Evolutionary conservation across 2,797 vertebrate species (phyloP), one percentile per base, ranked within the genome.

Genomic region (Myiotriccus ornatus): DNA sequence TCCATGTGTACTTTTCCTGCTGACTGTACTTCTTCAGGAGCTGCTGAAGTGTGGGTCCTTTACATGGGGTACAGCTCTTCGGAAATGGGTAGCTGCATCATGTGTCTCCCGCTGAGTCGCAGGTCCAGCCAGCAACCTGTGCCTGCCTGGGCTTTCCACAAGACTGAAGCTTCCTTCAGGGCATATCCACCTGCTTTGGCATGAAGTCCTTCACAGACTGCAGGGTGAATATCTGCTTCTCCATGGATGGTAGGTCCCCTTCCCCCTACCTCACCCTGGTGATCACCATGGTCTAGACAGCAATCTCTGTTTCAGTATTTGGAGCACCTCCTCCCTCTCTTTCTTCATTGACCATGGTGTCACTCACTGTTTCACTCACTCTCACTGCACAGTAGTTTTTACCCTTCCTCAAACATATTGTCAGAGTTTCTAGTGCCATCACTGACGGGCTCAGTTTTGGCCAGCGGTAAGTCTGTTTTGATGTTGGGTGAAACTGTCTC

Each of bases 201-300:
- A 32, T 6, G 5, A 21, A 43, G 30, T 63, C 30, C 20, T 16
- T 14, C 21, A 43, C 28, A 63, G 39, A 22, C 10, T 63, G 10
- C 39, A 63, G 41, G 6, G 30, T 44, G 41, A 63, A 44, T 17
- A 44, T 32, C 62, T 44, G 41, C 30, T n/a, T 21, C 6, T 50
- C 16, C 16, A 15, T 30, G 41, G 23, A 23, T 21, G 3, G 9
- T 37, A 14, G 7, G 9, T 34, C 3, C 7, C 6, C 10, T 14
- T 44, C 41, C 23, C 69, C 7, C 27, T 70, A 12, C 15, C 17
- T 70, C 17, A 34, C 20, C 9, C 3, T 34, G 32, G 16, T 28
- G 19, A 62, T 79, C 41, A 22, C 23, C 35, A 60, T 0, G 0
- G 20, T 3, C 23, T 68, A 50, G 19, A 56, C 14, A 2, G 6